phyloP scores from a whole-genome alignment of 2,113 vertebrate genomes.

The Microtus ochrogaster region DNA sequence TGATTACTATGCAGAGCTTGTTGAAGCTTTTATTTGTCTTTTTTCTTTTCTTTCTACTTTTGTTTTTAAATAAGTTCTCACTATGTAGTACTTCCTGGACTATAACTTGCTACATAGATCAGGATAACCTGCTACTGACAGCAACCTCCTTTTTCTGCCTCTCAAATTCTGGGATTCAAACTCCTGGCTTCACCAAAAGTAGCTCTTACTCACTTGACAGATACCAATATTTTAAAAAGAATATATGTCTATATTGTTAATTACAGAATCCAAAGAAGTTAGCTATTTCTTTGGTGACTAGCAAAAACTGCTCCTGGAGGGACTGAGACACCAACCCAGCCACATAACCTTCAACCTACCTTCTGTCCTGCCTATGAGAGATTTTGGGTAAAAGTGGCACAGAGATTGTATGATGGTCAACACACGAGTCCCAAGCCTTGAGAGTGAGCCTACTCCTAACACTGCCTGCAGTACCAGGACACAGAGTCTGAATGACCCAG shows the following conservation, averaged over 20 bases:
- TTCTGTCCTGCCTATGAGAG: neutral
- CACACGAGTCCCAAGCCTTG: neutral
- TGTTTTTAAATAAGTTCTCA: neutral
- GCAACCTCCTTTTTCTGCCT: neutral
- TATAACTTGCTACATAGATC: neutral
- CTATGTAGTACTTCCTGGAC: neutral
- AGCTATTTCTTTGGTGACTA: neutral
- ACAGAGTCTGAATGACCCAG: no score
- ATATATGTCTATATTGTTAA: neutral
- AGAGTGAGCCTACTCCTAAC: neutral
- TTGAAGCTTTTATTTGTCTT: neutral
- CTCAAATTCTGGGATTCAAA: neutral
- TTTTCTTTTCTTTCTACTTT: neutral
- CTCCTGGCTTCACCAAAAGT: neutral
- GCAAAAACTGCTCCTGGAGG: neutral
- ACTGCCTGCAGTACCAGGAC: neutral
- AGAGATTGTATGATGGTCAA: neutral
- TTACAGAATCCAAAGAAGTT: neutral
- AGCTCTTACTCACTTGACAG: neutral
- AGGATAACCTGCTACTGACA: neutral
- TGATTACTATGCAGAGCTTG: neutral
- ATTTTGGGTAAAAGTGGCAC: neutral
- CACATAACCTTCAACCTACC: neutral
- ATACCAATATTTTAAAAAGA: neutral
- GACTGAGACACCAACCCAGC: neutral